Evolutionary conservation across 2,888 invertebrate genomes (phyloP).

Genomic region (Scaptomyza reducta): DNA sequence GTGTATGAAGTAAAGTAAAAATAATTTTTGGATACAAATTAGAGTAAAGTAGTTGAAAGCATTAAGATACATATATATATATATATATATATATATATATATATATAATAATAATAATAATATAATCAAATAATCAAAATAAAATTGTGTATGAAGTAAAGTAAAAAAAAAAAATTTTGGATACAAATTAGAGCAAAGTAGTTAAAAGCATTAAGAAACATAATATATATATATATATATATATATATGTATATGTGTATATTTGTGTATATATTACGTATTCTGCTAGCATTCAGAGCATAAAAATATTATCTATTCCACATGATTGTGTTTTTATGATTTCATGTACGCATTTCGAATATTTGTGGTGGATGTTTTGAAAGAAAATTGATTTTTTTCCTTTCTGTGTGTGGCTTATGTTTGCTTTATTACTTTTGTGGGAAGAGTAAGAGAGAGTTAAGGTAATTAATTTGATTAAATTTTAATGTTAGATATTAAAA

Average conservation of each 20-base stretch:
- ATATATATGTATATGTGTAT: too few species aligned
- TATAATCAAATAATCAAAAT: too few species aligned
- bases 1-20: not conserved
- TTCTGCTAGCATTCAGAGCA: not conserved
- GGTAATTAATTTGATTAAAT: slow-evolving; percentile 11
- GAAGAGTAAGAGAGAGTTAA: not conserved
- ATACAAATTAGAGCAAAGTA: not conserved
- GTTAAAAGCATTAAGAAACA: not conserved
- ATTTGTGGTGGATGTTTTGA: slow-evolving; percentile 1
- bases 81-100: too few species aligned
- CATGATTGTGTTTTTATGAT: slow-evolving; percentile 9
- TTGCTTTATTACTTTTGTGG: not conserved
- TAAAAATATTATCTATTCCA: not conserved
- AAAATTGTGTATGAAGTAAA: not conserved
- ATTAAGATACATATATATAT: too few species aligned
- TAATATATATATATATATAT: too few species aligned
- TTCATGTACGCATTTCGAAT: slow-evolving; percentile 15
- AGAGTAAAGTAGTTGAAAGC: too few species aligned
- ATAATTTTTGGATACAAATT: not conserved
- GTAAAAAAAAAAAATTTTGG: not conserved
- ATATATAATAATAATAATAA: too few species aligned
- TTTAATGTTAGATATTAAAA: not conserved
- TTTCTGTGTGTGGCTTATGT: not conserved
- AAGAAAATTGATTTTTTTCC: slow-evolving; percentile 4
- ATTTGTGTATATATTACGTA: slow-evolving; percentile 11